Percentiles rank a stretch among this genome's conserved stretches.
Conservation (phyloP, 2,113 vertebrate genomes). For the Forbesichthys papilliferus region DNA sequence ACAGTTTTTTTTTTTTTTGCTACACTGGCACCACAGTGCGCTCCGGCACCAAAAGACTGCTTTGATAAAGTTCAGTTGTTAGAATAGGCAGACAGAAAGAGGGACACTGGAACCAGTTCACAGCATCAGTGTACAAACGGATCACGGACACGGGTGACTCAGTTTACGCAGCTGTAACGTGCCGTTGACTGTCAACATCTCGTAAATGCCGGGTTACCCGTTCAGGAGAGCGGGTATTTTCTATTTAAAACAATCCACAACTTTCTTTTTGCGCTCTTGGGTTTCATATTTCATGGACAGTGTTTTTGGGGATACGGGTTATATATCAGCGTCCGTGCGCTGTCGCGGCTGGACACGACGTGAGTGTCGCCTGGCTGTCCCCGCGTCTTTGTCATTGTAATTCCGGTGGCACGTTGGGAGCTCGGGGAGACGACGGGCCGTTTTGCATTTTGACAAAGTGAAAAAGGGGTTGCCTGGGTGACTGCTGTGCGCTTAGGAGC, state of each 20-base stretch:
- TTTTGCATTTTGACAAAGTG: conserved; percentile 32
- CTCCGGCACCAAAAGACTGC: conserved; percentile 57
- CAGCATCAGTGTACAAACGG: conserved; percentile 55
- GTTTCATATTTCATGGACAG: too few species aligned
- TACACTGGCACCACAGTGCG: conserved; percentile 38
- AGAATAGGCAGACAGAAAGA: conserved; percentile 3
- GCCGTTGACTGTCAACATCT: not conserved
- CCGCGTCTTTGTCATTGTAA: conserved; percentile 68
- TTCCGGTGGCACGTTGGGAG: conserved; percentile 40
- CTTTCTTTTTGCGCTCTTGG: too few species aligned
- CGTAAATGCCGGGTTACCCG: not conserved
- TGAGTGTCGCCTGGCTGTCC: conserved; percentile 57
- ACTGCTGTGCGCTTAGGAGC: not conserved
- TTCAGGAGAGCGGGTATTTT: too few species aligned
- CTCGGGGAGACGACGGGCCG: not conserved
- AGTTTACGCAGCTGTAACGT: not conserved
- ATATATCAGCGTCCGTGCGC: conserved; percentile 5
- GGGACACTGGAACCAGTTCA: conserved; percentile 18
- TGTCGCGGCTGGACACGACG: conserved; percentile 26
- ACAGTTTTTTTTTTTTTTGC: conserved; percentile 51
- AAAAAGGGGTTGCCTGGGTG: conserved; percentile 7
- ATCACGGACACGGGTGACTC: conserved; percentile 16
- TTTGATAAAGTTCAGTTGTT: conserved; percentile 31
- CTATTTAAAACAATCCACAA: too few species aligned
- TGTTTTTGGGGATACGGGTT: too few species aligned